phyloP scores from a whole-genome alignment of 2,888 invertebrate genomes.

The Alloplasta piceator region DNA sequence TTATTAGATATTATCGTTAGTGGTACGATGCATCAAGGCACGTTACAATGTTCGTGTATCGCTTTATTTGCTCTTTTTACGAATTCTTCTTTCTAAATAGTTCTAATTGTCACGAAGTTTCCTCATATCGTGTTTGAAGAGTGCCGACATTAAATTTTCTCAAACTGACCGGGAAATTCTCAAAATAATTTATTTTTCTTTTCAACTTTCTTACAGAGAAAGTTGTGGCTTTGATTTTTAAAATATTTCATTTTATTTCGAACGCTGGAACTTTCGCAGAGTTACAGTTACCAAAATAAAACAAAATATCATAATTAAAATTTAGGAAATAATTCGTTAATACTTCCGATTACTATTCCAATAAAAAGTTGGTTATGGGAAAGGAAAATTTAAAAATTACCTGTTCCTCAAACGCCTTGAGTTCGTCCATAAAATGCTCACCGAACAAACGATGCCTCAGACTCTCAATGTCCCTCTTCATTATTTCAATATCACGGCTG shows the following conservation, averaged over 20 bases:
- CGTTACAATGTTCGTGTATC: neutral
- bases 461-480: slow-evolving; percentile 77
- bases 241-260: no score
- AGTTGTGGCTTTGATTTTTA: no score
- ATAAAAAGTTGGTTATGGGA: neutral
- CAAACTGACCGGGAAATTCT: no score
- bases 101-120: neutral
- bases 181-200: no score
- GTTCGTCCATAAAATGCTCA: slow-evolving; percentile 76
- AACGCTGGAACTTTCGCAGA: no score
- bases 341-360: no score
- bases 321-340: no score
- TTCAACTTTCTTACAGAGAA: no score
- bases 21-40: slow-evolving; percentile 27
- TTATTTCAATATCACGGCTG: slow-evolving; percentile 74
- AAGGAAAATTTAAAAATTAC: slow-evolving; percentile 67
- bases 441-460: slow-evolving; percentile 78
- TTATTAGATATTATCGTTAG: slow-evolving; percentile 61
- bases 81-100: neutral
- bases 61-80: neutral
- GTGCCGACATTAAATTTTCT: no score
- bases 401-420: slow-evolving; percentile 80
- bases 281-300: no score
- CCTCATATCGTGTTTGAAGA: neutral
- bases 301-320: no score